Evolutionary conservation across 2,888 invertebrate species (phyloP), one percentile per base, ranked within the genome.

Genomic region (Catocala sponsa): DNA sequence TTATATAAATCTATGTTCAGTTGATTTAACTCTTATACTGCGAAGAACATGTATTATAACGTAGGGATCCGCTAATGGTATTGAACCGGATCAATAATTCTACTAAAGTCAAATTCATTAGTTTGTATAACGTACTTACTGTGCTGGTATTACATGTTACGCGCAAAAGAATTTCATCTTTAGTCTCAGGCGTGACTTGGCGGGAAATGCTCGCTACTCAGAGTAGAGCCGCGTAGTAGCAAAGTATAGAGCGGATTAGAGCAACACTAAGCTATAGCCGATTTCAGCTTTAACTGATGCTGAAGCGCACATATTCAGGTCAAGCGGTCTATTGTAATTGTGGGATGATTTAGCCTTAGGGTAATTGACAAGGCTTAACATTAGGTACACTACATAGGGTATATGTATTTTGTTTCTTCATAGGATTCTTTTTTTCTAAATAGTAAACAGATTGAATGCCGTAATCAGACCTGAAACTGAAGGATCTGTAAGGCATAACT

Each of bases 221-320:
- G 42, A 13, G 33, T n/a, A 46, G 32, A 32, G 48, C 47, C 47
- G 48, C 5, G 33, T 6, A 56, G 11, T 25, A 58, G 55, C 38
- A 47, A 57, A 58, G 55, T 59, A 57, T 13, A 59, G 66, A 52
- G 54, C 51, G 50, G 57, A 74, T 71, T 74, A 70, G 47, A 59
- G 49, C 54, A 41, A 6, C 42, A 15, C 70, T 73, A 55, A 65
- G 65, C 64, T 51, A 48, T 12, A 35, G 7, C 13, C 12, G 32
- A 33, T 50, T 50, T 12, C n/a, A 35, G 13, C 32, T 48, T 25
- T 1, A 48, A 12, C 48, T n/a, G 6, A 6, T n/a, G 33, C 32
- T 33, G 6, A 15, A 42, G 9, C 46, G 46, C 46, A 46, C 46
- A 10, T 4, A 12, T 12, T 10, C 15, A 15, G 46, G 46, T 46